Evolutionary conservation across 2,113 vertebrate genomes (phyloP).

Genomic region (Malurus elegans): DNA sequence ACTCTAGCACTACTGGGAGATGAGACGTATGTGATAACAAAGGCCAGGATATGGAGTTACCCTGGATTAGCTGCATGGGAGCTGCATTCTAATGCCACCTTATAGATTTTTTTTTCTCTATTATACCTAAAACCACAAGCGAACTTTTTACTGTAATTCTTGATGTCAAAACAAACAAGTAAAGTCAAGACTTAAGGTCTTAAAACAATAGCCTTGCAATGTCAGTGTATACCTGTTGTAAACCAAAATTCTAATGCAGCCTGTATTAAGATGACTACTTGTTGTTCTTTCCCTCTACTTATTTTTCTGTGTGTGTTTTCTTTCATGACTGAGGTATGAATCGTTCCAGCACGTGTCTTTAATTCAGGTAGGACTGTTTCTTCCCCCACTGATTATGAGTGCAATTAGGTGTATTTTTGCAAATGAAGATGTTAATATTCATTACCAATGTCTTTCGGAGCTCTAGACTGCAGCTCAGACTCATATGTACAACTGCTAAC

Average conservation of each 20-base stretch:
- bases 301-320: background rate
- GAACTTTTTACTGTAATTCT: background rate
- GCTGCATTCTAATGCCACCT: background rate
- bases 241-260: background rate
- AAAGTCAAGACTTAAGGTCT: background rate
- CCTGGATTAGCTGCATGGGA: background rate
- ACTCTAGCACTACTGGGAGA: background rate
- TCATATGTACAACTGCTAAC: background rate
- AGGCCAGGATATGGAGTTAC: background rate
- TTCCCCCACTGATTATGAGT: background rate
- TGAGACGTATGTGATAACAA: background rate
- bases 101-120: background rate
- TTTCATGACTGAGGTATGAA: background rate
- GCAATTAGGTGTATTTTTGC: background rate
- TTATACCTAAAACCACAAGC: background rate
- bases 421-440: background rate
- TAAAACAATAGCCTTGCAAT: background rate
- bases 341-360: background rate
- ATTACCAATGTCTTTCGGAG: background rate
- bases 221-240: background rate
- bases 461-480: background rate
- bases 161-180: background rate
- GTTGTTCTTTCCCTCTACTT: background rate
- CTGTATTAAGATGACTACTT: background rate
- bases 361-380: background rate